These are phyloP conservation scores for Lasioglossum oenotherae DNA, from an alignment of 2,888 invertebrate genomes.

Conservation along the genomic window DNA sequence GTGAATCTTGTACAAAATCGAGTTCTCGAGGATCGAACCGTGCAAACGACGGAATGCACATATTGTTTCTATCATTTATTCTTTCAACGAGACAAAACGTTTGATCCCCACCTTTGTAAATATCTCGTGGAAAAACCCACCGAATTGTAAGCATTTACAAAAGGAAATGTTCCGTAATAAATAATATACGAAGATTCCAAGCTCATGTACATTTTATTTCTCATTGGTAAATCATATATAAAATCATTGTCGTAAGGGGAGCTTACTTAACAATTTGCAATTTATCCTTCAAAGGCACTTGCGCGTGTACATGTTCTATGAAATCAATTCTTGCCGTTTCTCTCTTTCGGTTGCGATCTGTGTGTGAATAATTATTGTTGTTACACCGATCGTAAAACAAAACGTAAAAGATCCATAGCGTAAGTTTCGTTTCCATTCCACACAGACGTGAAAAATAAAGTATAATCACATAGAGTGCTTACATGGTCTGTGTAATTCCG, in stretches of 20 bases:
- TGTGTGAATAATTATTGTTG: neutral
- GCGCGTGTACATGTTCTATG: constrained; percentile 5
- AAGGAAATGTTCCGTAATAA: constrained; percentile 65
- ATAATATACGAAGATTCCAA: constrained; percentile 61
- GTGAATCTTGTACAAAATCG: constrained; percentile 27
- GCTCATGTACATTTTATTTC: constrained; percentile 58
- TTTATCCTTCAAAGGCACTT: constrained; percentile 10
- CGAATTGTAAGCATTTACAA: constrained; percentile 54
- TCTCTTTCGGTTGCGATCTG: neutral
- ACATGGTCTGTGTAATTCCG: neutral
- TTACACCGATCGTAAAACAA: neutral
- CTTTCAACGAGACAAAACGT: constrained; percentile 4
- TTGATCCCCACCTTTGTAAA: constrained; percentile 52
- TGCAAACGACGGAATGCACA: neutral
- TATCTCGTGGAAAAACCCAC: constrained; percentile 32
- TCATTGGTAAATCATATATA: constrained; percentile 48
- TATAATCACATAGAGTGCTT: neutral
- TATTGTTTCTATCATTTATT: constrained; percentile 10
- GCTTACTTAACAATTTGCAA: constrained; percentile 45
- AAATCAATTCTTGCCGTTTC: neutral
- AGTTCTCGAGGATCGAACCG: constrained; percentile 27
- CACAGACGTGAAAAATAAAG: neutral
- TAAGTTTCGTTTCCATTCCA: neutral
- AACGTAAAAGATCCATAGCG: neutral
- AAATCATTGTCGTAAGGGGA: constrained; percentile 42